Evolutionary conservation across 2,888 invertebrate genomes (phyloP), one percentile per base, ranked within the genome.

Genomic region (Tridacna crocea): DNA sequence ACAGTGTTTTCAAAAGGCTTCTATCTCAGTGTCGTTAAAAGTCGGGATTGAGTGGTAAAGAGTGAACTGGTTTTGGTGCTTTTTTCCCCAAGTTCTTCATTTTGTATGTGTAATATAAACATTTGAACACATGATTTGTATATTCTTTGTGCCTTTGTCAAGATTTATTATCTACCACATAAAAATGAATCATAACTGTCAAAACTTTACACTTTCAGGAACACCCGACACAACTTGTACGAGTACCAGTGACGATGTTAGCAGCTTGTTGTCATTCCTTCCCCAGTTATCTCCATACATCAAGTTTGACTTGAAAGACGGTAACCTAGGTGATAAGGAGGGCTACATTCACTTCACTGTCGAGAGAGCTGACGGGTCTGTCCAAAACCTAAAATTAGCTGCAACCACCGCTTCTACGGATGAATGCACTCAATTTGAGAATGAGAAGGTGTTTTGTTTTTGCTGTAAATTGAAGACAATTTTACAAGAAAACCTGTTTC

Each of bases 251-350:
- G 70, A 70, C 22, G 78, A 78, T 63, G 65, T 78, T 19, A 78
- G 78, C 36, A 78, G 78, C 24, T 47, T 78, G 3, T 27, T 78
- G 65, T 72, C 78, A 3, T 78, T 78, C 65, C 46, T 78, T 11
- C 78, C 78, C 12, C 78, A 78, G 58, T 55, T 78, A 27, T 78
- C 78, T 17, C 78, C 78, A 22, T 78, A 78, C 72, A 78, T 78
- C 26, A 72, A 78, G 63, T 72, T 78, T n/a, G 78, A 78, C 17
- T 47, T 48, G 51, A 26, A 46, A 22, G 78, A 78, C 24, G 27
- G 15, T 47, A 22, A 22, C 26, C 17, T 27, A 11, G 63, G 77
- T 19, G 72, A 72, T n/a, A 78, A 63, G 19, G 72, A 78, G 12
- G 78, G 78, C 6, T 80, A 66, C 61, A 19, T 83, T 11, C 77